Percentiles rank a stretch among this genome's conserved stretches.
These are phyloP conservation scores for Cyanocitta stelleri DNA, from an alignment of 2,113 vertebrate genomes.

Conservation along the genomic window DNA sequence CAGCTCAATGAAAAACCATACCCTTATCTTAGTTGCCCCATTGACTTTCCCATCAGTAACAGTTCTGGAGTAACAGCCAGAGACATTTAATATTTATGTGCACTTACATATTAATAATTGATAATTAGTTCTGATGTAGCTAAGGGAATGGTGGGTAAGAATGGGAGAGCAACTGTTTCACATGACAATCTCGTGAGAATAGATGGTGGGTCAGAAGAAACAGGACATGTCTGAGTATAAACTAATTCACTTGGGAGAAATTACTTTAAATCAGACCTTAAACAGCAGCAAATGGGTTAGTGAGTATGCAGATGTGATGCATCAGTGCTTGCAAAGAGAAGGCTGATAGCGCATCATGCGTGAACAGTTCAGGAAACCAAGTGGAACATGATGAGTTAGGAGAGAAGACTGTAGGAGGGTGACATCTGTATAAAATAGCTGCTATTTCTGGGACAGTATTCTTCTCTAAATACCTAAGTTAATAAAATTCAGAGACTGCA, in stretches of 20 bases:
- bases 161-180: neutral
- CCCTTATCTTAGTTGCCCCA: neutral
- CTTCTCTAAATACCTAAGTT: neutral
- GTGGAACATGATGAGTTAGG: neutral
- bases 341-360: fast-evolving
- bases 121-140: neutral
- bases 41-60: neutral
- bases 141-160: neutral
- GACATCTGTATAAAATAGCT: neutral
- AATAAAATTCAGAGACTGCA: neutral
- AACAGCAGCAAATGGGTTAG: neutral
- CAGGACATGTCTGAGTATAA: neutral
- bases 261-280: neutral
- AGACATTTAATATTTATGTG: neutral
- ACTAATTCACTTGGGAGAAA: neutral
- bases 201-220: neutral
- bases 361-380: neutral
- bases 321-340: neutral
- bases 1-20: neutral
- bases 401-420: neutral
- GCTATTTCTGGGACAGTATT: neutral
- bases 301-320: neutral
- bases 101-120: neutral
- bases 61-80: neutral
- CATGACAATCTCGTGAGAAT: neutral